A percentile compares a stretch with the other conserved stretches of the same genome.
These are phyloP conservation scores for Pachypanchax playfairii DNA, from an alignment of 2,113 vertebrate genomes.

Conservation along the genomic window DNA sequence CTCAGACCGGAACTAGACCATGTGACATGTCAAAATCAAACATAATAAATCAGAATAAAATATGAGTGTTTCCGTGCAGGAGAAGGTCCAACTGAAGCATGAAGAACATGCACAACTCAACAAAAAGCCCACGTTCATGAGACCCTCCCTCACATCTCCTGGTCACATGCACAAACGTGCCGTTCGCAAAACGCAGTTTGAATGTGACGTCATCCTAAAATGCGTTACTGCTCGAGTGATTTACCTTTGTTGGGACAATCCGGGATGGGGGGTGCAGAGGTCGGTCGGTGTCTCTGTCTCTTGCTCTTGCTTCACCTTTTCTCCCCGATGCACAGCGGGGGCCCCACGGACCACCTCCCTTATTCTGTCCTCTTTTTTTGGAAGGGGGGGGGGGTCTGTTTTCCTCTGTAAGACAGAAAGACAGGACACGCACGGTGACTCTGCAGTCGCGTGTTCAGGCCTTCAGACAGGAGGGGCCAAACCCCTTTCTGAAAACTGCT, in stretches of 20 bases:
- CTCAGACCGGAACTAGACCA: no score
- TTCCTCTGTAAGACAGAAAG: conserved; percentile 31
- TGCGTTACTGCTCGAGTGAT: conserved; percentile 50
- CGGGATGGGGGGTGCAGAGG: not conserved
- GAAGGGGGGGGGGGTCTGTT: no score
- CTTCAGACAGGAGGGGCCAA: not conserved
- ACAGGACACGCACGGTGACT: not conserved
- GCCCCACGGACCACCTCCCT: conserved; percentile 13
- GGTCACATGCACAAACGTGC: conserved; percentile 26
- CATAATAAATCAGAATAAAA: no score
- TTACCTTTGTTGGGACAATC: conserved; percentile 40
- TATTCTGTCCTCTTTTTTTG: not conserved
- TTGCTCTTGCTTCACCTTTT: conserved; percentile 15
- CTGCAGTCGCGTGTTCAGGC: conserved; percentile 1
- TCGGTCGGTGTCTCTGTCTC: conserved; percentile 6
- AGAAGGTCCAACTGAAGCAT: not conserved
- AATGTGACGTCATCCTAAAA: conserved; percentile 59
- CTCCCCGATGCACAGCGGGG: conserved; percentile 20
- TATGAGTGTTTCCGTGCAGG: no score
- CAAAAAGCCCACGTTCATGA: no score
- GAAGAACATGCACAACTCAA: no score
- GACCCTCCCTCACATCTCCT: conserved; percentile 20
- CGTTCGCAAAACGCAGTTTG: conserved; percentile 50
- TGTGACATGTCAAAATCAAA: no score
- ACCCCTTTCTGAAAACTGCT: not conserved